A percentile compares a stretch with the other conserved stretches of the same genome.
These are phyloP conservation scores for Clamator glandarius DNA, from an alignment of 2,797 vertebrate genomes.

Conservation along the genomic window DNA sequence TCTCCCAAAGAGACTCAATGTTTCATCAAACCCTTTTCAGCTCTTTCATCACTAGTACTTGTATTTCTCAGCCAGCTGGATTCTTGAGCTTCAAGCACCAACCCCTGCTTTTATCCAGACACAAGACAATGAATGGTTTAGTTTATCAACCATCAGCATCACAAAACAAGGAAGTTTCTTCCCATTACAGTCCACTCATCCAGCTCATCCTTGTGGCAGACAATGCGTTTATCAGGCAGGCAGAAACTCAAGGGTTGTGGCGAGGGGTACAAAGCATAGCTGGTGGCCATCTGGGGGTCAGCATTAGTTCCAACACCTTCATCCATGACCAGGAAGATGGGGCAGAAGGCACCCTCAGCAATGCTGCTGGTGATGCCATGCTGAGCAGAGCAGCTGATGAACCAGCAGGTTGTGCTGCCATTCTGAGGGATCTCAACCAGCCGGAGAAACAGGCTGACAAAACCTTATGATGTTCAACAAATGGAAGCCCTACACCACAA, in stretches of 20 bases:
- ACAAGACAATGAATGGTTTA: neutral
- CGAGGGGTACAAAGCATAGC: neutral
- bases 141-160: neutral
- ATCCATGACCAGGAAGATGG: accelerated
- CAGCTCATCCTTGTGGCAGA: neutral
- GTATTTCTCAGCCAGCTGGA: neutral
- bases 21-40: neutral
- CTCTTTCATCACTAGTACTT: neutral
- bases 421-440: neutral
- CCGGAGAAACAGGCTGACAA: neutral
- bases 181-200: neutral
- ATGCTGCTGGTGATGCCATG: neutral
- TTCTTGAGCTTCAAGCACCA: neutral
- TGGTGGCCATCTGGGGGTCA: neutral
- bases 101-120: neutral
- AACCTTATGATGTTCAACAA: neutral
- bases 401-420: no score
- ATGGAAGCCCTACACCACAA: neutral
- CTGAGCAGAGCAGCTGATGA: neutral
- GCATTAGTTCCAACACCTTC: neutral
- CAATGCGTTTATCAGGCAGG: neutral
- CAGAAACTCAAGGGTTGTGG: neutral
- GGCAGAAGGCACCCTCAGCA: neutral
- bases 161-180: neutral
- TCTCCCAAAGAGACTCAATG: neutral